Base-by-base conservation (phyloP, 2,888 invertebrate genomes). In the Rhimphoctona megacephalus region DNA sequence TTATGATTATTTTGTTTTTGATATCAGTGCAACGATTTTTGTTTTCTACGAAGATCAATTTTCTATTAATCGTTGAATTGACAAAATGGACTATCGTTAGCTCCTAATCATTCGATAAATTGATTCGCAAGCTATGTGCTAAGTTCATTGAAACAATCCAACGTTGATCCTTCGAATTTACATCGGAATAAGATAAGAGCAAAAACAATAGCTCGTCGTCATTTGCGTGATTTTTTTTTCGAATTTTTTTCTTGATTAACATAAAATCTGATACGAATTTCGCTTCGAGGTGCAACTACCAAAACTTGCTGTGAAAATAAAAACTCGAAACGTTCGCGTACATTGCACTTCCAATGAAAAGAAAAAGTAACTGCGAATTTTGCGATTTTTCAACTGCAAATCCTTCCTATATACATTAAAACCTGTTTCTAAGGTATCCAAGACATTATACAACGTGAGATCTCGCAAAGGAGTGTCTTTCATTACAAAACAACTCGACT, bases 401-500 rank as follows among this genome's bases (percentile, higher is more conserved):
- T 67, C 19, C 54, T 33, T 46, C 25, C 52, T 4, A 11, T 14
- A 25, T 3, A 64, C 25, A n/a, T 64, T 36, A 11, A 69, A 82
- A 82, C 69, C 49, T 49, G 77, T 82, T 82, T 77, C 52, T 46
- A 52, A 69, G 19, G 43, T 54, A 74, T 78, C 52, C 72, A 17
- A 73, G 73, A 9, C 61, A 84, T 84, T 74, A 76, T 79, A 67
- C 84, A 83, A 86, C 80, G 72, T 19, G 77, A 80, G 73, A 81
- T 81, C 67, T 83, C 46, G 72, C 64, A 46, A 81, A 85, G 82
- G 83, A 73, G 72, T 77, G 86, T 86, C 81, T 66, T 67, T 70
- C 78, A 25, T 85, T 74, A 61, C 83, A 77, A 85, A 81, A 81
- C 81, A 80, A 39, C 78, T 70, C 69, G 33, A 70, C 72, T 33